These are phyloP conservation scores for Drosophila pruinosa DNA, from an alignment of 1,140 invertebrate species.

Conservation along the genomic window DNA sequence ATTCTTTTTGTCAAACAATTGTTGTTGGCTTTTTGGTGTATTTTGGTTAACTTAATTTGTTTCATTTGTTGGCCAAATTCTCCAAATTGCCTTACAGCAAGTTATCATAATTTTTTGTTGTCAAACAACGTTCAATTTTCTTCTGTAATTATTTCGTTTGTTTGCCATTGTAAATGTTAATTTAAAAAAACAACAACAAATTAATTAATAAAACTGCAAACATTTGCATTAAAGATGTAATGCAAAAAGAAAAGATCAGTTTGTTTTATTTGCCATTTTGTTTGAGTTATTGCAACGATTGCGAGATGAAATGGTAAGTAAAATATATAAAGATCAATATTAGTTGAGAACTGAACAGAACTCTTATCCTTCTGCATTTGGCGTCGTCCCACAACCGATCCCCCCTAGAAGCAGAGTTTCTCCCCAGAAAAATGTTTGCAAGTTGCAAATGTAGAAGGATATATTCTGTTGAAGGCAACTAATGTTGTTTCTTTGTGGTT, in stretches of 20 bases:
- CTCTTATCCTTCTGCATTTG: conserved; percentile 83
- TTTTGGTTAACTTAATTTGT: background rate
- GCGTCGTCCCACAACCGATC: conserved; percentile 34
- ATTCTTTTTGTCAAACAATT: conserved; percentile 34
- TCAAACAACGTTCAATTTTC: conserved; percentile 65
- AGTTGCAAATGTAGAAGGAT: conserved; percentile 68
- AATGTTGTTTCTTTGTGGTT: conserved; percentile 45
- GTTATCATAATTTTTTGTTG: conserved; percentile 50
- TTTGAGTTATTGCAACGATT: conserved; percentile 35
- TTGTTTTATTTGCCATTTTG: conserved; percentile 74
- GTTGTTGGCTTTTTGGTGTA: conserved; percentile 11
- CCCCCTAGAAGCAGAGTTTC: conserved; percentile 8
- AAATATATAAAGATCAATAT: conserved; percentile 45
- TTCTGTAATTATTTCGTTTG: conserved; percentile 53
- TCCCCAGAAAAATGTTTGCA: background rate
- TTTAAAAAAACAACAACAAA: too few species aligned
- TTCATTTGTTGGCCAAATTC: background rate
- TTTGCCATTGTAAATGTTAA: conserved; percentile 54
- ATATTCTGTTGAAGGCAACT: conserved; percentile 46
- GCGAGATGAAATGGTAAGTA: conserved; percentile 66
- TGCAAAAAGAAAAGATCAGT: conserved; percentile 29
- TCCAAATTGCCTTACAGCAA: conserved; percentile 2
- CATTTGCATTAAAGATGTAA: conserved; percentile 28
- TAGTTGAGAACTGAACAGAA: conserved; percentile 52
- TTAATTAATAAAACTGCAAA: conserved; percentile 44